Conservation (phyloP, 2,113 vertebrate genomes). For the Trogon melanurus region DNA sequence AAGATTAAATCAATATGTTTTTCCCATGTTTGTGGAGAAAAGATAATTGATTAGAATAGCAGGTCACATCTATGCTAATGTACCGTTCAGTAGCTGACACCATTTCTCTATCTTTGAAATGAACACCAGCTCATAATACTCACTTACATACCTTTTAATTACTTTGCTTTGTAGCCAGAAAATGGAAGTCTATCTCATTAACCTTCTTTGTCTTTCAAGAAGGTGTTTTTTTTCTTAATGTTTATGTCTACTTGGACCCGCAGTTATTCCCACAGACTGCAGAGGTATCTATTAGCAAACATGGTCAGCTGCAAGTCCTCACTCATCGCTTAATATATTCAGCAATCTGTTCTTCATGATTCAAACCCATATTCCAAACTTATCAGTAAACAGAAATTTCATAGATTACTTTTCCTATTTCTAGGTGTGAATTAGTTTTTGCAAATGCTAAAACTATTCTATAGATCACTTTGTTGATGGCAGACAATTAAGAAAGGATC, state of each 20-base stretch:
- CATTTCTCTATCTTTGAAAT: constrained; percentile 25
- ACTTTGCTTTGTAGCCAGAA: constrained; percentile 36
- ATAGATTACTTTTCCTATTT: not conserved
- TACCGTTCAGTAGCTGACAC: constrained; percentile 9
- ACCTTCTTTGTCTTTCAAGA: constrained; percentile 53
- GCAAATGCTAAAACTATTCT: not conserved
- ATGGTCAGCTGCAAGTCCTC: not conserved
- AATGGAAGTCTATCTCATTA: constrained; percentile 54
- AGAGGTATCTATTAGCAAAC: not conserved
- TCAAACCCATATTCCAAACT: not conserved
- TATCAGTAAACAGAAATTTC: constrained; percentile 24
- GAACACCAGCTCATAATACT: constrained; percentile 6
- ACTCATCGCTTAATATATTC: not conserved
- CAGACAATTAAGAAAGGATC: not conserved
- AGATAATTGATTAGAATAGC: constrained; percentile 40
- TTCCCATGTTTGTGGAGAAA: constrained; percentile 4
- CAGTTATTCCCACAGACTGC: not conserved
- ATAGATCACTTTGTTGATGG: not conserved
- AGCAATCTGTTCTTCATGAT: not conserved
- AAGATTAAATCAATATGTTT: constrained; percentile 50
- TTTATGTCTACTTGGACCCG: not conserved
- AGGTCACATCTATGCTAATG: constrained; percentile 30
- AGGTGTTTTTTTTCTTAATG: not conserved
- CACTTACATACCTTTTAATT: constrained; percentile 52
- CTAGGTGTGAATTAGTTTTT: not conserved